phyloP scores from a whole-genome alignment of 1,140 invertebrate genomes.

The Phortica variegata region DNA sequence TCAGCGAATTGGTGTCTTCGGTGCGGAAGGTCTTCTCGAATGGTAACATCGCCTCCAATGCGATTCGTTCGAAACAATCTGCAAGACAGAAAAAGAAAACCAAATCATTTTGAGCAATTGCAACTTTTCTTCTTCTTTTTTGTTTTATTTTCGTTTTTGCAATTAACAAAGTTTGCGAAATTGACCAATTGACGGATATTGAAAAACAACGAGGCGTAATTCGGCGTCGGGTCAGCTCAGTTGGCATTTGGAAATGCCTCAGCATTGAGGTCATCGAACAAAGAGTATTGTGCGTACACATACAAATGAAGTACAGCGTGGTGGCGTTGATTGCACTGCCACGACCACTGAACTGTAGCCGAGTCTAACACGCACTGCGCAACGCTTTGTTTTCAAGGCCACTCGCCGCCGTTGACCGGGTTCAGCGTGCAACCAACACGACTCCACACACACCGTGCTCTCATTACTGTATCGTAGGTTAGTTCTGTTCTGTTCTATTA shows the following conservation, averaged over 20 bases:
- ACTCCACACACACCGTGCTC: too few species aligned
- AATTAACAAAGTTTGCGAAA: too few species aligned
- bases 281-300: too few species aligned
- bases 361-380: background rate
- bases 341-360: background rate
- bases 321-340: too few species aligned
- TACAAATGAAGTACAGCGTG: too few species aligned
- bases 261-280: too few species aligned
- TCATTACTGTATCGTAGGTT: slow-evolving; percentile 44
- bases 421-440: too few species aligned
- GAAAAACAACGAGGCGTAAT: too few species aligned
- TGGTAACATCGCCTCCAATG: slow-evolving; percentile 56
- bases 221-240: too few species aligned
- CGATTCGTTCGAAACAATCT: slow-evolving; percentile 56
- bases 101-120: background rate
- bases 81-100: slow-evolving; percentile 14
- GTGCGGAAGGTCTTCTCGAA: slow-evolving; percentile 56
- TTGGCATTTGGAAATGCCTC: too few species aligned
- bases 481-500: slow-evolving; percentile 32
- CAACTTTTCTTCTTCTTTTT: background rate
- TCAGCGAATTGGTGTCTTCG: slow-evolving; percentile 55
- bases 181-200: too few species aligned
- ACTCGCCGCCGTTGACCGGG: slow-evolving; percentile 2
- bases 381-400: slow-evolving; percentile 49
- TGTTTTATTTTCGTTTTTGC: too few species aligned